A percentile compares a stretch with the other conserved stretches of the same genome.
These are phyloP conservation scores for Colaptes auratus DNA, from an alignment of 2,113 vertebrate genomes.

Conservation along the genomic window DNA sequence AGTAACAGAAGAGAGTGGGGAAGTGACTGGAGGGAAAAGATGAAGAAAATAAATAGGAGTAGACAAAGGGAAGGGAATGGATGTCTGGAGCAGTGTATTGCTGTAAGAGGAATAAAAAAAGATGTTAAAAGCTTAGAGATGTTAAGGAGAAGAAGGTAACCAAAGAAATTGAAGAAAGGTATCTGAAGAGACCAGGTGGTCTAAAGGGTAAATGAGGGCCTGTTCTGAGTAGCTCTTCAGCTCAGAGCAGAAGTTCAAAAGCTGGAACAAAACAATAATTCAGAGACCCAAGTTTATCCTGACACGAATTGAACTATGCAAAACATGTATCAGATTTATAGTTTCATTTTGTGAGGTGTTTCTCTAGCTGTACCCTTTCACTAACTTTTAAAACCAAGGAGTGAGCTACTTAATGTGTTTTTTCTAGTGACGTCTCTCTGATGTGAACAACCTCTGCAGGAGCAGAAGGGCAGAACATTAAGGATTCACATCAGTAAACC, in stretches of 20 bases:
- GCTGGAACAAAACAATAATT: background rate
- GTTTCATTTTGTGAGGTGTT: background rate
- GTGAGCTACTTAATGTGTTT: background rate
- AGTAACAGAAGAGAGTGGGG: background rate
- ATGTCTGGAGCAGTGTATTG: background rate
- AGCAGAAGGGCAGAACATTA: background rate
- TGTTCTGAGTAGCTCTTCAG: background rate
- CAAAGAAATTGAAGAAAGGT: background rate
- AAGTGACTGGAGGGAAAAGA: slow-evolving; percentile 9
- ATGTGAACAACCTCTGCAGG: background rate
- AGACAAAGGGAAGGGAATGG: background rate
- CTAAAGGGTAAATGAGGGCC: background rate
- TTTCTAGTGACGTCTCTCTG: background rate
- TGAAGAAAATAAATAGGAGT: background rate
- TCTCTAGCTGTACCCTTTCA: background rate
- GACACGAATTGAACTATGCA: slow-evolving; percentile 29
- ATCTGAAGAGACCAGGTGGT: background rate
- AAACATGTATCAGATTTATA: background rate
- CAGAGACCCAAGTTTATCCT: background rate
- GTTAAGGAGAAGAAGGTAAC: background rate
- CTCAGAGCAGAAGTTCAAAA: background rate
- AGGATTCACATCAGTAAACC: background rate
- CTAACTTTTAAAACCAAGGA: background rate
- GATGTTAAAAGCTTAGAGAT: background rate
- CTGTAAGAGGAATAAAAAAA: background rate